Evolutionary conservation across 1,140 invertebrate genomes (phyloP).

Genomic region (Brachionus rotundiformis): DNA sequence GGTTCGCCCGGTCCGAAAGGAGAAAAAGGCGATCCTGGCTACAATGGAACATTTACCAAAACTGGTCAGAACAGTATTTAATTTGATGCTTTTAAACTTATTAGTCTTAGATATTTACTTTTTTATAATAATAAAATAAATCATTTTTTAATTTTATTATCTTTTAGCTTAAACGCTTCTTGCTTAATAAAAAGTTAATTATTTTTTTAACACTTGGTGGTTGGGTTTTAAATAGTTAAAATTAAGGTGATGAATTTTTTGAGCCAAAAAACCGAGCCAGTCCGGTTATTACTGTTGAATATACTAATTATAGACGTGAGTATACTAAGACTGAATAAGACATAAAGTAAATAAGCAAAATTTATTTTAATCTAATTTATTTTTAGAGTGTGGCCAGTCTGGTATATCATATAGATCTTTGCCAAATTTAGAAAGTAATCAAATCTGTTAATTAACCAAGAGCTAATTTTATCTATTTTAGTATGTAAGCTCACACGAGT

Average conservation of each 20-base stretch:
- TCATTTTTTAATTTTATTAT: neutral
- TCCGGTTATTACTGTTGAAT: constrained; percentile 33
- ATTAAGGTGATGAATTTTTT: constrained; percentile 21
- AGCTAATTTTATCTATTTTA: neutral
- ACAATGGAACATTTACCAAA: neutral
- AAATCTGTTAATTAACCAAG: neutral
- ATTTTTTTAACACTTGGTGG: neutral
- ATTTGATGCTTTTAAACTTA: constrained; percentile 6
- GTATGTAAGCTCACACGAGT: constrained; percentile 23
- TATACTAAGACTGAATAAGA: constrained; percentile 25
- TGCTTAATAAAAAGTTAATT: neutral
- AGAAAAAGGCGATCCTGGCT: constrained; percentile 10
- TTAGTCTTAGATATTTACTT: neutral
- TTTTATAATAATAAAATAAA: no score
- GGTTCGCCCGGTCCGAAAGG: neutral
- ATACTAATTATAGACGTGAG: constrained; percentile 27
- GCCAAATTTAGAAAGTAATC: constrained; percentile 23
- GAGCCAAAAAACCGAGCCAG: neutral
- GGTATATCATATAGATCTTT: neutral
- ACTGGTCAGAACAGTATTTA: neutral
- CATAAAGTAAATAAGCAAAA: neutral
- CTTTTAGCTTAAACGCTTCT: neutral
- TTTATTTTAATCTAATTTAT: neutral
- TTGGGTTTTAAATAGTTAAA: neutral
- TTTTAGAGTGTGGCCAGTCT: neutral